Percentiles rank a stretch among this genome's conserved stretches.
These are phyloP conservation scores for Eristalinus sepulchralis DNA, from an alignment of 2,888 invertebrate species.

Conservation along the genomic window DNA sequence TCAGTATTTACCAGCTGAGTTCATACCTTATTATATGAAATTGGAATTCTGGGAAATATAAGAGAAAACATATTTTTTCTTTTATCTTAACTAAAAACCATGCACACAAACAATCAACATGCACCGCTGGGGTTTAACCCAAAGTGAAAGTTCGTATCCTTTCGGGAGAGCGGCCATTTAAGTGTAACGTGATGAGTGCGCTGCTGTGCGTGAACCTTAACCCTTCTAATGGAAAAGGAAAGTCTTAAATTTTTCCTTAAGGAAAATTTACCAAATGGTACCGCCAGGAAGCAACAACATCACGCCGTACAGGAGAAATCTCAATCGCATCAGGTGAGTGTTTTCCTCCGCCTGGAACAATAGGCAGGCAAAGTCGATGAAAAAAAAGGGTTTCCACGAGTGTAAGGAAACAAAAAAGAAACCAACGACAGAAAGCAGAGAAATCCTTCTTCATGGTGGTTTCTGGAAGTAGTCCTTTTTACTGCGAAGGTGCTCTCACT, in stretches of 20 bases:
- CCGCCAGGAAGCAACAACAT: conserved; percentile 28
- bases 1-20: neutral
- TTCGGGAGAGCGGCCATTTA: conserved; percentile 29
- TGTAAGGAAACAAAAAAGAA: conserved; percentile 18
- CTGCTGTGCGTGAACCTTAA: conserved; percentile 50
- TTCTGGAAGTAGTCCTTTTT: conserved; percentile 42
- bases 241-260: conserved; percentile 48
- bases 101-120: conserved; percentile 32
- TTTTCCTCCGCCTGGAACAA: conserved; percentile 43
- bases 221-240: conserved; percentile 68
- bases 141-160: conserved; percentile 64
- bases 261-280: conserved; percentile 59
- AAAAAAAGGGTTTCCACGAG: conserved; percentile 59
- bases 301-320: conserved; percentile 18
- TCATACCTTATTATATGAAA: conserved; percentile 12
- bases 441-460: conserved; percentile 58
- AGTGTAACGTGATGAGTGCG: conserved; percentile 32
- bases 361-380: conserved; percentile 14
- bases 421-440: neutral
- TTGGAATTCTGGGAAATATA: conserved; percentile 29
- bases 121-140: conserved; percentile 68
- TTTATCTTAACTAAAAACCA: conserved; percentile 6
- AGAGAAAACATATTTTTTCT: conserved; percentile 9
- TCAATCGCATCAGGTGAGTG: conserved; percentile 67
- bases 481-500: conserved; percentile 46